These are phyloP conservation scores for Agriopis marginaria DNA, from an alignment of 2,888 invertebrate species.

Conservation along the genomic window DNA sequence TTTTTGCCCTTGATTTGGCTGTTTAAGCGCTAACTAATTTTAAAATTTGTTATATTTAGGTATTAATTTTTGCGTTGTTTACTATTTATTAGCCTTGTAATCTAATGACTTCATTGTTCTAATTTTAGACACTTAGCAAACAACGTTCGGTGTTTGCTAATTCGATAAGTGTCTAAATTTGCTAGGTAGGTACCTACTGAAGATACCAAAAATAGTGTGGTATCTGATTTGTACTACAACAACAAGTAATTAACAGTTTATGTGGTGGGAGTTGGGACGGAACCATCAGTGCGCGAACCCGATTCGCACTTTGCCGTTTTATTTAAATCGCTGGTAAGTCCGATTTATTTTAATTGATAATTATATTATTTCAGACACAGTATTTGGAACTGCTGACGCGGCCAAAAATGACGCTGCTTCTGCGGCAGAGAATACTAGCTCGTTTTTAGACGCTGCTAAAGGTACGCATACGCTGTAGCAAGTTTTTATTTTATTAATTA, in stretches of 20 bases:
- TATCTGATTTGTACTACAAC: too few relatives aligned
- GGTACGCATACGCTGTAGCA: not conserved
- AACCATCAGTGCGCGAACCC: too few relatives aligned
- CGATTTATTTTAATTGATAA: not conserved
- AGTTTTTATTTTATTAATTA: not conserved
- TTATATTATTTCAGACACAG: slow-evolving; percentile 2
- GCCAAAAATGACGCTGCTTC: not conserved
- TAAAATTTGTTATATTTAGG: too few relatives aligned
- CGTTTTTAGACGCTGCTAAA: slow-evolving; percentile 8
- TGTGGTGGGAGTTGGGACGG: too few relatives aligned
- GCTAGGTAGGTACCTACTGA: too few relatives aligned
- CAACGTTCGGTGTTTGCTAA: not conserved
- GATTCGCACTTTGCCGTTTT: too few relatives aligned
- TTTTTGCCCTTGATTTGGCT: too few relatives aligned
- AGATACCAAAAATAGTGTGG: too few relatives aligned
- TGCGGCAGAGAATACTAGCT: not conserved
- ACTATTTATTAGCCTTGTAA: not conserved
- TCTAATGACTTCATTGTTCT: slow-evolving; percentile 1
- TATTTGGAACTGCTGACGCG: not conserved
- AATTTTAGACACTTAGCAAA: not conserved
- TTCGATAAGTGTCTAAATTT: not conserved
- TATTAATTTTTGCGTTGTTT: too few relatives aligned
- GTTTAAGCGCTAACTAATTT: too few relatives aligned
- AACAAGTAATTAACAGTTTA: too few relatives aligned
- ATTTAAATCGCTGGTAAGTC: too few relatives aligned